Conservation (phyloP, 2,888 invertebrate genomes). For the Yponomeuta sedellus region DNA sequence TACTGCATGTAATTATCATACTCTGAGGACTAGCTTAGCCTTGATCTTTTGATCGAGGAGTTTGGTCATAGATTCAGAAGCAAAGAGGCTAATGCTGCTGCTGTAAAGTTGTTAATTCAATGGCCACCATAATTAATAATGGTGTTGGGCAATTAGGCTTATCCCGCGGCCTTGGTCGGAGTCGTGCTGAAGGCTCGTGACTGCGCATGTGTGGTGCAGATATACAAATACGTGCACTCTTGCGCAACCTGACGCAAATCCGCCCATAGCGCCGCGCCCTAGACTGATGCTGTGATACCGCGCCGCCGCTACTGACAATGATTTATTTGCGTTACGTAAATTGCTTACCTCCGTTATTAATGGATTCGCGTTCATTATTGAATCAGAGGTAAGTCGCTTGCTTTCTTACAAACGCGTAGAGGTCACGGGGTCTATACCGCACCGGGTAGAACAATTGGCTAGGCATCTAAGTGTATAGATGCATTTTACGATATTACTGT, state of each 20-base stretch:
- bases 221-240: neutral
- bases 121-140: constrained; percentile 6
- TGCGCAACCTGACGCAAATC: constrained; percentile 1
- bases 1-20: neutral
- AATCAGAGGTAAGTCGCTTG: too few relatives aligned
- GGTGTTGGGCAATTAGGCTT: constrained; percentile 8
- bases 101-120: constrained; percentile 1
- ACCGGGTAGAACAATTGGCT: too few relatives aligned
- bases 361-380: neutral
- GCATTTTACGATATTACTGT: too few relatives aligned
- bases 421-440: too few relatives aligned
- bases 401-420: too few relatives aligned
- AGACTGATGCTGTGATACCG: constrained; percentile 9
- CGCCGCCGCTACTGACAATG: constrained; percentile 5
- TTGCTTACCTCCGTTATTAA: neutral
- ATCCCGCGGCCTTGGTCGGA: neutral
- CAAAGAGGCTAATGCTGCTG: neutral
- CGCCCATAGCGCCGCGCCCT: constrained; percentile 9
- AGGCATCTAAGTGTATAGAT: too few relatives aligned
- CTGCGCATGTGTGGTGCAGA: neutral
- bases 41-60: constrained; percentile 1
- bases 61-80: neutral
- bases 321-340: constrained; percentile 7
- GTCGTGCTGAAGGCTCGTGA: constrained; percentile 1
- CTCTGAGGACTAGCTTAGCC: neutral